Evolutionary conservation across 2,113 vertebrate species (phyloP), one percentile per base, ranked within the genome.

Genomic region (Phainopepla nitens): DNA sequence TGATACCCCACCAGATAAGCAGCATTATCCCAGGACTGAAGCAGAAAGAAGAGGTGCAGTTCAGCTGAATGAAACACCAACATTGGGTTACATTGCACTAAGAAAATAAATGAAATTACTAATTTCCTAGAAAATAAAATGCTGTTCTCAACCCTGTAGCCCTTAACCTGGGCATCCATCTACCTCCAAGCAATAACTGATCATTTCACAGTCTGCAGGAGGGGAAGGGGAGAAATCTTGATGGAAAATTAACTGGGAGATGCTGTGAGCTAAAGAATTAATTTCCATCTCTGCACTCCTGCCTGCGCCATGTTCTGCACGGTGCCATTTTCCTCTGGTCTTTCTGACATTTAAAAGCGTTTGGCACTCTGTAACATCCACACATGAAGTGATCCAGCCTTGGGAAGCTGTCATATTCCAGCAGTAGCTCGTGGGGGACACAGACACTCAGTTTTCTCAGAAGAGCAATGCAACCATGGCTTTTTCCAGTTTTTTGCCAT

Each of bases 341-440:
- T 44, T 66, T 44, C 64, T 78, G 69, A 89, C 65, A 88, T 75
- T 92, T 53, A 78, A 71, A 47, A 77, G 61, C 3, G 5, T 54
- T 86, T 96, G 87, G 73, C 84, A 80, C 77, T 96, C 94, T 68
- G 90, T 96, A 88, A 95, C 79, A 83, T 57, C 65, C n/a, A 44
- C 68, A 79, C 21, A 8, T 11, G 31, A 68, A 41, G 68, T 7
- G 61, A 84, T 64, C 54, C 42, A 49, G 64, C 77, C 58, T 72
- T 51, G 64, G 73, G 64, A 23, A 35, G 16, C 42, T 45, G 64
- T 90, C 81, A 75, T 16, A 49, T 58, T 41, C 10, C 51, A 18
- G 45, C 19, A 42, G 54, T 1, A 19, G 33, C 15, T 62, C 72
- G 2, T 25, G 27, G 27, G 54, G 45, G 51, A 70, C 58, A 41